Evolutionary conservation across 2,888 invertebrate genomes (phyloP).

Genomic region (Thereva nobilitata): DNA sequence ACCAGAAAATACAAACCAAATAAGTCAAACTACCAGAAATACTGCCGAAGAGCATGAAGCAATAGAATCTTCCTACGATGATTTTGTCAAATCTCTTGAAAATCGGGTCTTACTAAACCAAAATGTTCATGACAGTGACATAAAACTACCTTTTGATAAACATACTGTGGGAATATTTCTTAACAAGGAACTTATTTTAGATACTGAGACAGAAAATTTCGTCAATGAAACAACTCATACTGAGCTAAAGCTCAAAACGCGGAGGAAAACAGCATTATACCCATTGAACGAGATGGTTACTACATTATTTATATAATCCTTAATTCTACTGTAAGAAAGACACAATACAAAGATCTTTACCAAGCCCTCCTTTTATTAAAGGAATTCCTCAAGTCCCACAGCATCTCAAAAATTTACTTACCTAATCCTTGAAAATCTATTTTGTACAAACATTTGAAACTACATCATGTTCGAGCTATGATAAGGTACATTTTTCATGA

Average conservation of each 20-base stretch:
- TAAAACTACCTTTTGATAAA: not conserved
- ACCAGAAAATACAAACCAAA: not conserved
- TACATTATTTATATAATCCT: not conserved
- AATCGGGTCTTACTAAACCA: not conserved
- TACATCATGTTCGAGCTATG: not conserved
- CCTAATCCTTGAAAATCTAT: not conserved
- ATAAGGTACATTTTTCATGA: not conserved
- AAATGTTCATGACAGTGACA: not conserved
- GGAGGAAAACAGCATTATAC: not conserved
- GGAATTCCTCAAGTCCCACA: not conserved
- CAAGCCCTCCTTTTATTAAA: no score
- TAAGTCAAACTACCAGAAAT: not conserved
- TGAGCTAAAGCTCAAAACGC: not conserved
- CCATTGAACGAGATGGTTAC: not conserved
- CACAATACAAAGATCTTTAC: not conserved
- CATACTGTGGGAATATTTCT: not conserved
- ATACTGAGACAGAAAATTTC: not conserved
- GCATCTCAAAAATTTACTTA: not conserved
- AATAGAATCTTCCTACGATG: not conserved
- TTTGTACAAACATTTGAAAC: not conserved
- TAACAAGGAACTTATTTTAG: not conserved
- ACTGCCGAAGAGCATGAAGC: not conserved
- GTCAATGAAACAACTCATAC: not conserved
- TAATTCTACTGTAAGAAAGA: not conserved
- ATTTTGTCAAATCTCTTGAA: not conserved